Percentiles rank a stretch among this genome's conserved stretches.
phyloP scores from a whole-genome alignment of 2,797 vertebrate genomes.

The Notolepis coatsorum region DNA sequence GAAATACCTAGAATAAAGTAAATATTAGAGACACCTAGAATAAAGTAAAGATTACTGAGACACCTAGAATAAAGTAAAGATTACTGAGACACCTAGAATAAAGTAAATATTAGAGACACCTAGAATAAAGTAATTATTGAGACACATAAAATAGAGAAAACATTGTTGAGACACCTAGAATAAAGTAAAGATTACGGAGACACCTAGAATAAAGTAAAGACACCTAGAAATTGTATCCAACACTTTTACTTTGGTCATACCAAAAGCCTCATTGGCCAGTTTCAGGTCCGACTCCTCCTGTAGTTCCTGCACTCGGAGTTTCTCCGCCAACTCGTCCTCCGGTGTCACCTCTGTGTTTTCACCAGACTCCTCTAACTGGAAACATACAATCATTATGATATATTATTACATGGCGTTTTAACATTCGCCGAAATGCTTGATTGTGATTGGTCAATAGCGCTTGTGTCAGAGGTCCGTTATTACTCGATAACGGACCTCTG shows the following conservation, averaged over 20 bases:
- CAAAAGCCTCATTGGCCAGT: slow-evolving; percentile 88
- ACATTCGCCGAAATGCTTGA: too few species aligned
- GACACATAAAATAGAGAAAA: too few species aligned
- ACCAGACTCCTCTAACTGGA: slow-evolving; percentile 83
- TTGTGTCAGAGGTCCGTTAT: too few species aligned
- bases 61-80: slow-evolving; percentile 62
- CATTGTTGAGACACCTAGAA: slow-evolving; percentile 78
- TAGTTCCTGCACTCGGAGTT: slow-evolving; percentile 84
- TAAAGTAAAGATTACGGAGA: slow-evolving; percentile 57
- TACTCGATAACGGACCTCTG: too few species aligned
- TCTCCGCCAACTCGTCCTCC: slow-evolving; percentile 87
- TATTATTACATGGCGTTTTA: too few species aligned
- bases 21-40: slow-evolving; percentile 79
- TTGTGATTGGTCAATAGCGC: too few species aligned
- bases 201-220: slow-evolving; percentile 62
- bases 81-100: too few species aligned
- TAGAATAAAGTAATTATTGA: slow-evolving; percentile 36
- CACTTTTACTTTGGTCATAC: slow-evolving; percentile 65
- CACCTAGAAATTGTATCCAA: too few species aligned
- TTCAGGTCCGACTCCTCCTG: slow-evolving; percentile 89
- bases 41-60: slow-evolving; percentile 60
- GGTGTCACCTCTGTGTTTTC: slow-evolving; percentile 77
- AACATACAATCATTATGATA: neutral
- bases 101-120: slow-evolving; percentile 86
- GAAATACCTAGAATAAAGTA: slow-evolving; percentile 74